Base-by-base conservation (phyloP, 2,113 vertebrate genomes). In the Calypte anna region DNA sequence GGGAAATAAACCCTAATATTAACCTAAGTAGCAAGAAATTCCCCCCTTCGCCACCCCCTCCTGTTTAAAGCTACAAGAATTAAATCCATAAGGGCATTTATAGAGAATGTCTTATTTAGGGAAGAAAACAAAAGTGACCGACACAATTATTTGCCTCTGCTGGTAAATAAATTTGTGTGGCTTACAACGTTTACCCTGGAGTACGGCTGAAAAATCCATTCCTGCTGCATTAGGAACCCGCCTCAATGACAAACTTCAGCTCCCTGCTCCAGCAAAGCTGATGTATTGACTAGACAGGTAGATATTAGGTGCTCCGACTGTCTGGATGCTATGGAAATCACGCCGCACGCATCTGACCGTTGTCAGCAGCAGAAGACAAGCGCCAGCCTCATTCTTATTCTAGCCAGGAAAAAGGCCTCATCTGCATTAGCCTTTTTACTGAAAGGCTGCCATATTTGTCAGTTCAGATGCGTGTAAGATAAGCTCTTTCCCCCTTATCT, bases 281-380 rank as follows among this genome's bases (percentile, higher is more conserved):
- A 98, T 97, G 98, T 97, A 97, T 91, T 97, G 98, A 94, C 97
- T 94, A 97, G 98, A 98, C 97, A 98, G 97, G 96, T 97, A 97
- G 95, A 96, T 96, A 95, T 95, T 87, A 97, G 96, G 96, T 94
- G 91, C 96, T 97, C 94, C n/a, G 87, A 94, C 96, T 97, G 97
- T 98, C 98, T 98, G 96, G 97, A 91, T 95, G 95, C 94, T 97
- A 97, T 97, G 97, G 97, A 98, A 98, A 98, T 98, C 88, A 95
- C 9, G 73, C 73, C 5, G 67, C 90, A 93, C 82, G 80, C 96
- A 96, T 96, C 81, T 97, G 97, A 97, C 97, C 97, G 93, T 91
- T 87, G 80, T 97, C 96, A 92, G 88, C 25, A 3, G 92, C 95
- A 92, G 78, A 96, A 97, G 96, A 97, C 95, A 91, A 86, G 93